Evolutionary conservation across 2,797 vertebrate genomes (phyloP).

Genomic region (Echeneis naucrates): DNA sequence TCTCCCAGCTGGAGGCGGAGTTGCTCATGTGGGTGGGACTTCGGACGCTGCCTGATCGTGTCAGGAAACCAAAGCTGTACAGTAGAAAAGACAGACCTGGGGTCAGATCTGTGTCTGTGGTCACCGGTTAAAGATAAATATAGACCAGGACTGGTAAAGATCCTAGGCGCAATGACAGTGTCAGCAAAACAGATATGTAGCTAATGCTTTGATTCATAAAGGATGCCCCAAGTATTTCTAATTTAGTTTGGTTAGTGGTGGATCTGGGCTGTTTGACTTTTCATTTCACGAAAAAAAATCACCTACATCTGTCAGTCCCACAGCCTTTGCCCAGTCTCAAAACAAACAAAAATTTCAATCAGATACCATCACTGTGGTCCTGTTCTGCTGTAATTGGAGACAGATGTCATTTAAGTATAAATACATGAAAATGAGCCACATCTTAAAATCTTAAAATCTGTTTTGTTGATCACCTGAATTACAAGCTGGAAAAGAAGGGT

Average conservation of each 20-base stretch:
- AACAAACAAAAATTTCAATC: no score
- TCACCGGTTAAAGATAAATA: slow-evolving; percentile 75
- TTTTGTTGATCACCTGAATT: background rate
- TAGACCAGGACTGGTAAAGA: slow-evolving; percentile 45
- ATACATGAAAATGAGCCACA: background rate
- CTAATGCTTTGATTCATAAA: slow-evolving; percentile 1
- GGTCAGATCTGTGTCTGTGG: slow-evolving; percentile 63
- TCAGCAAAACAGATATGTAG: slow-evolving; percentile 23
- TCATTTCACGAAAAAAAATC: no score
- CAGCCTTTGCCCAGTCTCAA: no score
- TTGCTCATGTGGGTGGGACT: slow-evolving; percentile 73
- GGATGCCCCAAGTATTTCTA: slow-evolving; percentile 8
- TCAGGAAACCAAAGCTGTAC: slow-evolving; percentile 91
- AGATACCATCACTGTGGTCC: no score
- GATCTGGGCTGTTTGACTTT: background rate
- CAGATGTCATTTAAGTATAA: no score
- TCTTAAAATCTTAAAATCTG: background rate
- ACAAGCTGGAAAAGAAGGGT: background rate
- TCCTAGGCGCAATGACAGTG: slow-evolving; percentile 21
- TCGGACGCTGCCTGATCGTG: slow-evolving; percentile 76
- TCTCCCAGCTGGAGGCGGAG: slow-evolving; percentile 87
- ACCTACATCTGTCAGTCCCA: no score
- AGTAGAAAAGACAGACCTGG: slow-evolving; percentile 52
- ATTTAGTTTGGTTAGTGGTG: background rate
- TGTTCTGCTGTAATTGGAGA: no score